These are phyloP conservation scores for Agrochola litura DNA, from an alignment of 2,888 invertebrate genomes.

Conservation along the genomic window DNA sequence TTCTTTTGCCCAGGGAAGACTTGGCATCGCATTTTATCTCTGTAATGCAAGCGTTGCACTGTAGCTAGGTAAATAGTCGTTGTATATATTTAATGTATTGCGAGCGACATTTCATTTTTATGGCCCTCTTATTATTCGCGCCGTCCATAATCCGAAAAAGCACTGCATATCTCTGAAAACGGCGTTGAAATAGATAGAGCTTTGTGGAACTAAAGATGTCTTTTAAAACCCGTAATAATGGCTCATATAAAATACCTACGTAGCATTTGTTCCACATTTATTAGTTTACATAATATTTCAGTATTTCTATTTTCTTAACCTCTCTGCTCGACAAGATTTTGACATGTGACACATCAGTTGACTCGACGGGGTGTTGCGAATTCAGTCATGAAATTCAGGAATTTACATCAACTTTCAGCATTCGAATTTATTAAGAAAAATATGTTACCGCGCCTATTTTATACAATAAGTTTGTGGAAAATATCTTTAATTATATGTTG, in stretches of 20 bases:
- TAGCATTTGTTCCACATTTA: neutral
- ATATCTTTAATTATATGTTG: too few relatives aligned
- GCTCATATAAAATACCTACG: neutral
- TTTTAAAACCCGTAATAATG: constrained; percentile 17
- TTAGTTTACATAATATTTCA: neutral
- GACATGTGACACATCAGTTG: too few relatives aligned
- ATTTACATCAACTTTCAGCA: too few relatives aligned
- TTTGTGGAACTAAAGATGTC: neutral
- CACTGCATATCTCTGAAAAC: constrained; percentile 47
- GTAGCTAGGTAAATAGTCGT: constrained; percentile 84
- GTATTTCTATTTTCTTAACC: too few relatives aligned
- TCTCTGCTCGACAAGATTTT: too few relatives aligned
- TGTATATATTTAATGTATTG: constrained; percentile 72
- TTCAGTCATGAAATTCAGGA: too few relatives aligned
- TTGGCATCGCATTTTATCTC: constrained; percentile 90
- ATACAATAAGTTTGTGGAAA: too few relatives aligned
- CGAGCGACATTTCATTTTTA: constrained; percentile 68
- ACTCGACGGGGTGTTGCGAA: too few relatives aligned
- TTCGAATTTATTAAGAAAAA: too few relatives aligned
- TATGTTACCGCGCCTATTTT: too few relatives aligned
- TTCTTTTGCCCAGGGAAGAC: constrained; percentile 87
- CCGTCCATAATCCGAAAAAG: constrained; percentile 58
- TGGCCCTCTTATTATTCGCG: constrained; percentile 62
- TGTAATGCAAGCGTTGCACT: constrained; percentile 86
- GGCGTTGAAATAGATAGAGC: constrained; percentile 19